These are phyloP conservation scores for Scrobipalpa costella DNA, from an alignment of 2,888 invertebrate species.

Conservation along the genomic window DNA sequence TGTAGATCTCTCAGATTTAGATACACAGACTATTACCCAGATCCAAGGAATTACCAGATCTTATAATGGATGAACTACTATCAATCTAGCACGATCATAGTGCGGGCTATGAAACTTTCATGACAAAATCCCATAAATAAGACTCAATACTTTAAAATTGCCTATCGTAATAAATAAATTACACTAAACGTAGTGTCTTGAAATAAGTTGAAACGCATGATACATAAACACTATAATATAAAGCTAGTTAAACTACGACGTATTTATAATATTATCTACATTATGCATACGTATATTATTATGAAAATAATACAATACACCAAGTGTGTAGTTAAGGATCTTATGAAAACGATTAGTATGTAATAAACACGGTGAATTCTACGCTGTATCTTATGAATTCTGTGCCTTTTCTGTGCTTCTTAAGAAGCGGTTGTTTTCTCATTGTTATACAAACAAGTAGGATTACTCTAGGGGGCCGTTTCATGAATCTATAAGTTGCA, in stretches of 20 bases:
- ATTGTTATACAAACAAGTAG: conserved; percentile 41
- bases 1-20: too few species aligned
- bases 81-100: too few species aligned
- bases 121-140: too few species aligned
- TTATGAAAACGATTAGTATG: conserved; percentile 18
- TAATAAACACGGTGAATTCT: conserved; percentile 46
- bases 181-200: background rate
- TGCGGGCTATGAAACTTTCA: too few species aligned
- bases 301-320: background rate
- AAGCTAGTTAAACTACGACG: background rate
- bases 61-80: too few species aligned
- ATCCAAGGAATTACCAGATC: too few species aligned
- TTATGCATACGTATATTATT: background rate
- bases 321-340: conserved; percentile 15
- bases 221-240: background rate
- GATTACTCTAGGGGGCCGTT: background rate
- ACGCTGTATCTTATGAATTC: conserved; percentile 77
- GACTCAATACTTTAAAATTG: too few species aligned
- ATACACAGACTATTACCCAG: too few species aligned
- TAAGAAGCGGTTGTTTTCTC: conserved; percentile 63
- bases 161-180: background rate
- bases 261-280: background rate
- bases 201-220: background rate
- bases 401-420: conserved; percentile 74
- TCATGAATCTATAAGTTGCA: background rate